Base-by-base conservation (phyloP, 2,113 vertebrate species). In the Poeciliopsis prolifica region DNA sequence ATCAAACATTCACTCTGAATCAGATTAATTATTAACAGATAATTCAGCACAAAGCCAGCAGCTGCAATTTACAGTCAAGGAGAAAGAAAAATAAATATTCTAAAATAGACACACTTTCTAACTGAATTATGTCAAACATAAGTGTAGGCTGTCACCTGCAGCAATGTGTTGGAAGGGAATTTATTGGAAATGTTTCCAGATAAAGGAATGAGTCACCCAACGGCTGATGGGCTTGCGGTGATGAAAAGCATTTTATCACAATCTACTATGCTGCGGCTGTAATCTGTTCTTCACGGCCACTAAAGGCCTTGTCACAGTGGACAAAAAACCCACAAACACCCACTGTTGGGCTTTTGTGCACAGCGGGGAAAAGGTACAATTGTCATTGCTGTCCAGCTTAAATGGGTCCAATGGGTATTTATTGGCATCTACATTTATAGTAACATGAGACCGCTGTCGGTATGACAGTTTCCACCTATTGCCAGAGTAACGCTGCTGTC, bases 121-220 rank as follows among this genome's bases (percentile, higher is more conserved):
- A 40, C 51, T 35, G 68, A 68, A 77, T 74, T 17, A 67, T 74
- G 63, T 67, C 51, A 76, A 70, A 75, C 33, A 67, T 60, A 79
- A 64, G 63, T 65, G 66, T 33, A 33, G 70, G 63, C 58, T 65
- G 60, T 74, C 73, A 77, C 26, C 77, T 54, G 60, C 31, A 80
- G 51, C 62, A 44, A 33, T 54, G 30, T 61, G n/a, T 44, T 58
- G 28, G 74, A 54, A 0, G 4, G 37, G 58, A 71, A 68, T 70
- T 11, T 65, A 74, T n/a, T 65, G 75, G 75, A 67, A 82, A 70
- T 64, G 33, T 61, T 82, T 76, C 68, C 37, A 71, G 60, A 60
- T 77, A 35, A 76, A 77, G 68, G 70, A 71, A 67, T 82, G 72
- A 79, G 29, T 70, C 70, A 67, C 62, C 24, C 37, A 48, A 66